Evolutionary conservation across 37 sponge, comb jelly and placozoan genomes (phyloP).

Genomic region (Eunapius fragilis): DNA sequence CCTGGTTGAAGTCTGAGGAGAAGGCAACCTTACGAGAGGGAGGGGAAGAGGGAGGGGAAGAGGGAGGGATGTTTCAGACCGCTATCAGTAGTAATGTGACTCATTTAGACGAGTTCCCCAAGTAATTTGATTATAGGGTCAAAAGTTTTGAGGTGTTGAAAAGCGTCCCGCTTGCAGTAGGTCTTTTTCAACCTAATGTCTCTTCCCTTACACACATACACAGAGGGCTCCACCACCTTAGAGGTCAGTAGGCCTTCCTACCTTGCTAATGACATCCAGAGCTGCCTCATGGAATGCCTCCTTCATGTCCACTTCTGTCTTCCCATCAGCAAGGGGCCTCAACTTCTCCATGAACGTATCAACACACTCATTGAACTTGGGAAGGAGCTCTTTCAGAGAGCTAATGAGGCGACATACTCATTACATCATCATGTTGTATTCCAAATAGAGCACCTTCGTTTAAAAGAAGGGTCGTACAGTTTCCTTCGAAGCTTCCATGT

Average conservation of each 20-base stretch:
- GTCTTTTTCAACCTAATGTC: too few relatives aligned
- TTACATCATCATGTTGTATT: not conserved
- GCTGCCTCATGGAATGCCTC: not conserved
- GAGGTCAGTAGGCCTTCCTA: not conserved
- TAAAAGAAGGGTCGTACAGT: slow-evolving; percentile 39
- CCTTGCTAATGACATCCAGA: slow-evolving; percentile 14
- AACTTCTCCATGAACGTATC: not conserved
- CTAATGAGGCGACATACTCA: not conserved
- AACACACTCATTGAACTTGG: not conserved
- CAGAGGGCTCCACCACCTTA: too few relatives aligned
- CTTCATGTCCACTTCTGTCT: not conserved
- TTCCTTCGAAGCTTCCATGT: slow-evolving; percentile 38
- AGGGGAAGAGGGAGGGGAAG: too few relatives aligned
- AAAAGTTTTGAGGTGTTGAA: too few relatives aligned
- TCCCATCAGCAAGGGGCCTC: not conserved
- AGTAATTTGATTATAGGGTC: too few relatives aligned
- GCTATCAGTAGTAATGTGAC: too few relatives aligned
- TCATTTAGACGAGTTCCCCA: too few relatives aligned
- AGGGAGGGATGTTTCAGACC: too few relatives aligned
- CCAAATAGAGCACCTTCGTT: not conserved
- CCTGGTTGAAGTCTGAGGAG: not conserved
- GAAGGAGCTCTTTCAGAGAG: not conserved
- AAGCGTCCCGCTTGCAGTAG: too few relatives aligned
- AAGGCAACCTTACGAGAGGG: not conserved
- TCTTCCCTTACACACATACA: too few relatives aligned